Percentiles rank a stretch among this genome's conserved stretches.
Conservation (phyloP, 2,888 invertebrate genomes). For the Julus scanicus region DNA sequence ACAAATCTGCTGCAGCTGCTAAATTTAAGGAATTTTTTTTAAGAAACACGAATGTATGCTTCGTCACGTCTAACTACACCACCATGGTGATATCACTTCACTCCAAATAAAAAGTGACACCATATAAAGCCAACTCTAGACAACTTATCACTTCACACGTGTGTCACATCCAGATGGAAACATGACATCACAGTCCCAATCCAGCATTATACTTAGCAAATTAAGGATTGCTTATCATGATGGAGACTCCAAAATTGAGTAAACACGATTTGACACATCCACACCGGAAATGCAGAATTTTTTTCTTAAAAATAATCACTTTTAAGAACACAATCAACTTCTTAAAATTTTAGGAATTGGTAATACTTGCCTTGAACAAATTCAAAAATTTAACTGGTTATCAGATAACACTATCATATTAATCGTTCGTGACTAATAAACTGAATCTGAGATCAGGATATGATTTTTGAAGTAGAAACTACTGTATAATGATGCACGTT, state of each 20-base stretch:
- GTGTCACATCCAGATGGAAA: slow-evolving; percentile 16
- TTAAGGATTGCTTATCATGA: background rate
- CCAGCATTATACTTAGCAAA: background rate
- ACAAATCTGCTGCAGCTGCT: background rate
- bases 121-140: background rate
- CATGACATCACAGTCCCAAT: background rate
- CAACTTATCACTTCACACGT: slow-evolving; percentile 29
- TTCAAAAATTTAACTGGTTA: background rate
- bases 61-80: background rate
- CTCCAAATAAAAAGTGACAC: background rate
- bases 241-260: too few relatives aligned
- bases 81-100: background rate
- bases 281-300: too few relatives aligned
- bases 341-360: too few relatives aligned
- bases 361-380: too few relatives aligned
- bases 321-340: too few relatives aligned
- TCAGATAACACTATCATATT: background rate
- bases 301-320: too few relatives aligned
- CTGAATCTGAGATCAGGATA: background rate
- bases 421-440: background rate
- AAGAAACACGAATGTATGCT: background rate
- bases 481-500: background rate
- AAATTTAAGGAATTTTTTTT: background rate
- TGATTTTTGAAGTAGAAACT: background rate
- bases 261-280: too few relatives aligned